Base-by-base conservation (phyloP, 2,888 invertebrate species). In the Ectemnius lituratus region DNA sequence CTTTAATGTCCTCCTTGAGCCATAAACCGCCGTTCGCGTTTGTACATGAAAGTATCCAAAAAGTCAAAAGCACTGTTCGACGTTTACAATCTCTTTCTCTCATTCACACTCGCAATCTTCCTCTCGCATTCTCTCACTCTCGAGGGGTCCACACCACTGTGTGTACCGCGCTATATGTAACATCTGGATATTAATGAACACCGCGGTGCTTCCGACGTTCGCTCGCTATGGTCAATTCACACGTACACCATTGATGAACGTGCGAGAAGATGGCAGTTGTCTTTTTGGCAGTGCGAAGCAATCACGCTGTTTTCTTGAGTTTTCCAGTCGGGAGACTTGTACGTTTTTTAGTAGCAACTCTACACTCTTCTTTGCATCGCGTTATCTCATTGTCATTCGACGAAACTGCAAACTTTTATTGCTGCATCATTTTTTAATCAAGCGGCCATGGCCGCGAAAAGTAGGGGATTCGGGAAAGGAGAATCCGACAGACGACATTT, bases 1-100 rank as follows among this genome's bases (percentile, higher is more conserved):
- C 78, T 81, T 79, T 83, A 82, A 81, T 81, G 74, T 78, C 75
- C 70, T 75, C 69, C 72, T 78, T 78, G 78, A 79, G 78, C 83
- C 79, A 81, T 81, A 83, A 81, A 81, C 73, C 79, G 64, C 73
- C 82, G 70, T 83, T 78, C 74, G 79, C 76, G 79, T 83, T 82
- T 83, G 81, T 83, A 83, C 83, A 83, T 81, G 80, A 83, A 83
- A 83, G 79, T 81, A 83, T 81, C 78, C 18, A 83, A 83, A 79
- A 82, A 76, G 74, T 79, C 78, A 72, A 81, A 77, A 82, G 79
- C 81, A 81, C 75, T 79, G 70, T 79, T 77, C 75, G 69, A 80
- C 76, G 73, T 67, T 75, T 70, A 67, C 56, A 52, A 49, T 74
- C 65, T 73, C 66, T 67, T 56, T 65, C 60, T 62, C 23, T 68